phyloP scores from a whole-genome alignment of 1,140 invertebrate species.

The Anastatus disparis region DNA sequence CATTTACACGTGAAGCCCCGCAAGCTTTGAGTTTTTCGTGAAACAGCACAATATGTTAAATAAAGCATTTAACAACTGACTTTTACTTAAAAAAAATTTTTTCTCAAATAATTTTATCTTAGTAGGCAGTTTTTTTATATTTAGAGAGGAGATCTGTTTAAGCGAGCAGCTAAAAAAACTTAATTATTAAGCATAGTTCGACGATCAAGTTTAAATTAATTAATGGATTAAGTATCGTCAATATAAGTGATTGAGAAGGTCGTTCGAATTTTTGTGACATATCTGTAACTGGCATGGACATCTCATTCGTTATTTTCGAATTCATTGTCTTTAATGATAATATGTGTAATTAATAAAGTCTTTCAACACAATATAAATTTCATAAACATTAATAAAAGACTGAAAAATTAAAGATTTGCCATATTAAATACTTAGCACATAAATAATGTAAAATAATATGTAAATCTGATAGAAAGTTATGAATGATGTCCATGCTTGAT shows the following conservation, averaged over 20 bases:
- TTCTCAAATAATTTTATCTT: slow-evolving; percentile 44
- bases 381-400: no score
- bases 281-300: slow-evolving; percentile 3
- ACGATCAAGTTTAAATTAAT: slow-evolving; percentile 19
- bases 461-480: no score
- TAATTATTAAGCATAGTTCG: slow-evolving; percentile 27
- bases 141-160: slow-evolving; percentile 4
- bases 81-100: slow-evolving; percentile 36
- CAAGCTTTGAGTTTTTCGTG: neutral
- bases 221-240: slow-evolving; percentile 14
- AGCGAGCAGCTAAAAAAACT: slow-evolving; percentile 33
- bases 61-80: slow-evolving; percentile 33
- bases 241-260: neutral
- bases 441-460: neutral
- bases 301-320: slow-evolving; percentile 1
- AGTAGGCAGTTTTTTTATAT: slow-evolving; percentile 41
- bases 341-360: no score
- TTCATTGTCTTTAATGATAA: no score
- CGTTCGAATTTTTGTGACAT: slow-evolving; percentile 7
- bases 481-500: neutral
- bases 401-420: no score
- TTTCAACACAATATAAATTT: no score
- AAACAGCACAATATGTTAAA: slow-evolving; percentile 39
- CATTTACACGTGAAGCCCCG: slow-evolving; percentile 23
- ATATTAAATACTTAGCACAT: no score